Percentiles rank a stretch among this genome's conserved stretches.
These are phyloP conservation scores for Lepidothrix coronata DNA, from an alignment of 2,113 vertebrate genomes.

Conservation along the genomic window DNA sequence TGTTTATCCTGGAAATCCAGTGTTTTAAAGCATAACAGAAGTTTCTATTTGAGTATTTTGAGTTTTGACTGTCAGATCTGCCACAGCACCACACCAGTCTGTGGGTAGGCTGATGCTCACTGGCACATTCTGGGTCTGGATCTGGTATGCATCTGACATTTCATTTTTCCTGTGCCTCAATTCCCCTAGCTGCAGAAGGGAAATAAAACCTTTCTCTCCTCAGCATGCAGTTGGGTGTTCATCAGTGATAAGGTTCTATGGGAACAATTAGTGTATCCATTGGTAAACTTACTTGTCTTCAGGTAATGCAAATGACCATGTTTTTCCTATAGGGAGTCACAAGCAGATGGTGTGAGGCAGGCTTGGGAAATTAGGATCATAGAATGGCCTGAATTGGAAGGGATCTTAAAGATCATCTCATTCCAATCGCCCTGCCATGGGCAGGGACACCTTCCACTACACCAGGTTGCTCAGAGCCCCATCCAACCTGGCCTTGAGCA, in stretches of 20 bases:
- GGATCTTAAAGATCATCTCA: not conserved
- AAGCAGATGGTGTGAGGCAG: not conserved
- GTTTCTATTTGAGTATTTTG: not conserved
- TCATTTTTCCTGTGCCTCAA: not conserved
- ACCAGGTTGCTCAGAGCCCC: not conserved
- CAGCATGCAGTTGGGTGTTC: not conserved
- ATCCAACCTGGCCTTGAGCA: not conserved
- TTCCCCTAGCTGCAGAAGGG: not conserved
- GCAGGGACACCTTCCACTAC: not conserved
- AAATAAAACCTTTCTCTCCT: not conserved
- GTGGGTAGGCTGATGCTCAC: not conserved
- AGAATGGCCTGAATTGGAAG: not conserved
- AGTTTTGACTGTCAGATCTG: not conserved
- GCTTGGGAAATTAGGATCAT: not conserved
- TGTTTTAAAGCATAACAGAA: not conserved
- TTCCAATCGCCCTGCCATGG: not conserved
- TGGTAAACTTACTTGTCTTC: not conserved
- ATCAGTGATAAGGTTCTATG: not conserved
- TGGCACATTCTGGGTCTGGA: not conserved
- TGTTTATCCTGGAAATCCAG: not conserved
- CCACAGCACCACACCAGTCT: fast-evolving
- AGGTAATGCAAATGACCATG: not conserved
- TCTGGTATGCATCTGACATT: not conserved
- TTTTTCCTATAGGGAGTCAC: not conserved
- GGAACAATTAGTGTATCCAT: not conserved